Evolutionary conservation across 1,140 invertebrate genomes (phyloP), one percentile per base, ranked within the genome.

Genomic region (Stegodyphus mimosarum): DNA sequence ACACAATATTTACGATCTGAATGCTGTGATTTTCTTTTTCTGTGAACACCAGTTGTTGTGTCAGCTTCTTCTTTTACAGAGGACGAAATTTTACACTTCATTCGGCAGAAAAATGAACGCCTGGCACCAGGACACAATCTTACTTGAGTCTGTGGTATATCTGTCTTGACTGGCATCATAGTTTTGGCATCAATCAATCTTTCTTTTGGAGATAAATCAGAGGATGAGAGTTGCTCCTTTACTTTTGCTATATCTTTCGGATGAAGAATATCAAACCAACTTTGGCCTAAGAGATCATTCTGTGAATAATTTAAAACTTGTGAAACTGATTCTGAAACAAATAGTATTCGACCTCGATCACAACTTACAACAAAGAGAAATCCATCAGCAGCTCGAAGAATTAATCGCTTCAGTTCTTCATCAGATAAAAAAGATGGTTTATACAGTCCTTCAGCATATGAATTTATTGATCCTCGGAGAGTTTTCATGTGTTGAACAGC

Each of bases 281-380:
- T 98, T 91, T 98, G 96, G 1, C 96, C 96, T 60, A 98, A 91
- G 49, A 99, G 91, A 89, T 99, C 97, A 78, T 93, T 92, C 95
- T 96, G 91, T 89, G 90, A 89, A 83, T 87, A 71, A 88, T 72
- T 74, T 9, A 98, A 92, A 81, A 95, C 94, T 88, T 94, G 93
- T 6, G 93, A 94, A 11, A 98, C 96, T 0, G 97, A 98, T 88
- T 97, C 94, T 1, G 96, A 98, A 0, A 97, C 95, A 90, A 96
- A 98, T 1, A 98, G 91, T 87, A 98, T 95, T 88, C 95, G 93
- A 63, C 96, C 96, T 87, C 96, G 92, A 90, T 98, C 96, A 91
- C 97, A 98, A 79, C 95, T 96, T 15, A 98, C 96, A 6, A 97
- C 97, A 90, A 98, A 97, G 48, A 98, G 91, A 91, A 99, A 98